phyloP scores from a whole-genome alignment of 2,113 vertebrate species.

The Phalacrocorax carbo region DNA sequence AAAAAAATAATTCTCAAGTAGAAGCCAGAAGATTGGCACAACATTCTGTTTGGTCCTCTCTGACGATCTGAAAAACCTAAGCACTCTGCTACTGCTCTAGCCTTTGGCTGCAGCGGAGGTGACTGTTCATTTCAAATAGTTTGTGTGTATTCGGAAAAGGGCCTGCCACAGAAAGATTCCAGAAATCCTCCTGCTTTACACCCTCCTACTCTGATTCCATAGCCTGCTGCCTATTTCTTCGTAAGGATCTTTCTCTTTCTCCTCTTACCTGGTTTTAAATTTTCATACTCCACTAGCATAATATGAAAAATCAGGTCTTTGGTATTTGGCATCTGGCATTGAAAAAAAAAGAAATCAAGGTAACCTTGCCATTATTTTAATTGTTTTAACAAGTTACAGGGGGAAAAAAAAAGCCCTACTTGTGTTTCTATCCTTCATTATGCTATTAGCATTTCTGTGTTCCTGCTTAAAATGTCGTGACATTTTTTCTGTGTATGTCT shows the following conservation, averaged over 20 bases:
- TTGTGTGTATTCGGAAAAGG: neutral
- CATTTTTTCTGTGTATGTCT: neutral
- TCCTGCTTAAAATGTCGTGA: neutral
- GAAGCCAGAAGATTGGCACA: neutral
- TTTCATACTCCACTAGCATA: neutral
- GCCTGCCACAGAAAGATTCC: neutral
- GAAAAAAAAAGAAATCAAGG: neutral
- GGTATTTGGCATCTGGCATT: neutral
- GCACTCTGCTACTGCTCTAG: neutral
- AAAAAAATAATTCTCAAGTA: neutral
- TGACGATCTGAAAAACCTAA: neutral
- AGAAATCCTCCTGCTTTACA: neutral
- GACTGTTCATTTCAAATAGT: neutral
- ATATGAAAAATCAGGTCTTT: neutral
- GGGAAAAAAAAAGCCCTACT: rapidly evolving
- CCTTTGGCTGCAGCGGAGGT: neutral
- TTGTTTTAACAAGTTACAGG: neutral
- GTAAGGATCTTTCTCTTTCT: neutral
- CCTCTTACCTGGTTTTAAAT: neutral
- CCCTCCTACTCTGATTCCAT: neutral
- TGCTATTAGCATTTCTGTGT: neutral
- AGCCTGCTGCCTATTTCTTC: neutral
- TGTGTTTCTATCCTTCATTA: neutral
- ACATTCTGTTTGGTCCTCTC: neutral
- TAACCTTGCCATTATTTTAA: neutral